phyloP scores from a whole-genome alignment of 2,113 vertebrate genomes.

The Amphilophus citrinellus region DNA sequence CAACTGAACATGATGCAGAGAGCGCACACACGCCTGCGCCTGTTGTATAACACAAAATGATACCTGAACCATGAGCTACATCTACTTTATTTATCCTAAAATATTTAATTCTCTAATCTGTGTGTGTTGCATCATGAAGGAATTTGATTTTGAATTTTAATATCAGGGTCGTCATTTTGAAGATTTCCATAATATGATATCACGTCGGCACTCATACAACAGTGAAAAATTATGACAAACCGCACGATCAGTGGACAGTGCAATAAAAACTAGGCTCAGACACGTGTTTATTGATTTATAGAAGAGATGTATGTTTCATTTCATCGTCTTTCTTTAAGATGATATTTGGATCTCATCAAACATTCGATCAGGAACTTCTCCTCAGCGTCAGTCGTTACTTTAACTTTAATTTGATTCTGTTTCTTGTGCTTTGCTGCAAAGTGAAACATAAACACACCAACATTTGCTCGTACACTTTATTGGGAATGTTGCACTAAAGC shows the following conservation, averaged over 20 bases:
- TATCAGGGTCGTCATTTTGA: neutral
- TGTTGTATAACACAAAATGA: too few relatives aligned
- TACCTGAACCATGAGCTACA: too few relatives aligned
- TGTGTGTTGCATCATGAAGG: neutral
- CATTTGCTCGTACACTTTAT: neutral
- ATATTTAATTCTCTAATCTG: too few relatives aligned
- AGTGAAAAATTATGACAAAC: rapidly evolving
- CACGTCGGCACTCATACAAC: neutral
- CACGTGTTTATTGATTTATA: neutral
- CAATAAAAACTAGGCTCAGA: neutral
- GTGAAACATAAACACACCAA: neutral
- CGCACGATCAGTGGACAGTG: neutral
- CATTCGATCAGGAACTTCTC: neutral
- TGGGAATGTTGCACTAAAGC: rapidly evolving
- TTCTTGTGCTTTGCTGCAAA: neutral
- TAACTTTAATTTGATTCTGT: neutral
- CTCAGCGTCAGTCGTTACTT: neutral
- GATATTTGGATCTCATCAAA: neutral
- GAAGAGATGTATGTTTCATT: neutral
- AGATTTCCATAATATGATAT: neutral
- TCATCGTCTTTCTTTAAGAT: neutral
- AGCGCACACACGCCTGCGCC: too few relatives aligned
- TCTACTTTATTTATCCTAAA: too few relatives aligned
- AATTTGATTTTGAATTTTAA: neutral
- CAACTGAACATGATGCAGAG: too few relatives aligned